phyloP scores from a whole-genome alignment of 2,888 invertebrate species.

The Scaptomyza reducta region DNA sequence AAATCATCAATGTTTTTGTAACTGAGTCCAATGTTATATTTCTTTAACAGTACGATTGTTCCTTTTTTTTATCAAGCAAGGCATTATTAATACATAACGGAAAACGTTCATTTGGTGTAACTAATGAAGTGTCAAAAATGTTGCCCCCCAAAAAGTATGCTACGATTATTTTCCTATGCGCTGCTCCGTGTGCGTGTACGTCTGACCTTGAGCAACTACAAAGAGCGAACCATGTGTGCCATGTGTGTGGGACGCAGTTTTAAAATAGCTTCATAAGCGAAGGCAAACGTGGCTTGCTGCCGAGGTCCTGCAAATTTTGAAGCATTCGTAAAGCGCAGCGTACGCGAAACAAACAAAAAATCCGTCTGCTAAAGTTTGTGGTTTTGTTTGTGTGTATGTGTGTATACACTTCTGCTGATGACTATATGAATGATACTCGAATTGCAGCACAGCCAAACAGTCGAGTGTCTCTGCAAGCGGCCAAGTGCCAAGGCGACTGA shows the following conservation, averaged over 20 bases:
- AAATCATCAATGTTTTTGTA: slow-evolving; percentile 50
- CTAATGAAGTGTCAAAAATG: slow-evolving; percentile 76
- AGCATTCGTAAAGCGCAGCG: slow-evolving; percentile 59
- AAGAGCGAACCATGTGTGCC: slow-evolving; percentile 7
- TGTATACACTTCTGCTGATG: slow-evolving; percentile 33
- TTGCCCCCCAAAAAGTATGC: slow-evolving; percentile 64
- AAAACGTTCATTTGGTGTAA: slow-evolving; percentile 67
- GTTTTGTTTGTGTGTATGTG: not conserved
- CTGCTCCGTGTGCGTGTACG: slow-evolving; percentile 15
- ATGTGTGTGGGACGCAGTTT: slow-evolving; percentile 49
- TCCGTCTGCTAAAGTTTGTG: slow-evolving; percentile 1
- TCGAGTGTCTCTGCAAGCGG: slow-evolving; percentile 32
- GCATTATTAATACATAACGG: slow-evolving; percentile 63
- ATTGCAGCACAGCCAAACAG: slow-evolving; percentile 38
- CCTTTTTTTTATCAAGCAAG: slow-evolving; percentile 33
- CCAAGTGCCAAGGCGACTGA: slow-evolving; percentile 25
- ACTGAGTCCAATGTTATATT: slow-evolving; percentile 29
- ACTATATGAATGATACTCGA: slow-evolving; percentile 60
- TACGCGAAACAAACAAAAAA: slow-evolving; percentile 55
- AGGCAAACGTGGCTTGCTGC: slow-evolving; percentile 26
- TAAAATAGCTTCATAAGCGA: slow-evolving; percentile 72
- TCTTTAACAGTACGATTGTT: slow-evolving; percentile 3
- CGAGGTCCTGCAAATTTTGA: slow-evolving; percentile 46
- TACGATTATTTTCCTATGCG: slow-evolving; percentile 45
- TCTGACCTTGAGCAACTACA: slow-evolving; percentile 54